A percentile compares a stretch with the other conserved stretches of the same genome.
Evolutionary conservation across 2,888 invertebrate genomes (phyloP).

Genomic region (Buathra laborator): DNA sequence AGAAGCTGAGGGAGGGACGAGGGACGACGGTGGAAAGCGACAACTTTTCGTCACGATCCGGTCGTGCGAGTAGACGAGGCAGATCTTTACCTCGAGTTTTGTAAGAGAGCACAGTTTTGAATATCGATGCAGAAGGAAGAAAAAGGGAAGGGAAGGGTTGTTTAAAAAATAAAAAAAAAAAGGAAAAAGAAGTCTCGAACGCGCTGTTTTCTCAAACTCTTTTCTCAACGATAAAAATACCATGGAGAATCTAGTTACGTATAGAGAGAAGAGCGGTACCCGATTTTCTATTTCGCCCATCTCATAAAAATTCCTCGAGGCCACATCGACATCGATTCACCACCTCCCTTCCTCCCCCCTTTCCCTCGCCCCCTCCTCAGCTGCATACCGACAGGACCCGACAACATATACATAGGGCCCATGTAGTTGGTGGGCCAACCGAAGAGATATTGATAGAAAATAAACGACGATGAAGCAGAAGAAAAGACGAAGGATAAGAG

Average conservation of each 20-base stretch:
- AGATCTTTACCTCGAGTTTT: slow-evolving; percentile 58
- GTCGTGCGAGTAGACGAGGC: slow-evolving; percentile 64
- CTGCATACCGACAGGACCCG: slow-evolving; percentile 16
- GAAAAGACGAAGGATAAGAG: not conserved
- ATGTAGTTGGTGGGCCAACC: slow-evolving; percentile 17
- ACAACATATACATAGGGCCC: not conserved
- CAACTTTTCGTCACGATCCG: slow-evolving; percentile 55
- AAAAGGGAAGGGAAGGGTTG: slow-evolving; percentile 25
- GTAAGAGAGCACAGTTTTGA: slow-evolving; percentile 60
- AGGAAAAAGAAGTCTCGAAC: slow-evolving; percentile 33
- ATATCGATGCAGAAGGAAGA: slow-evolving; percentile 58
- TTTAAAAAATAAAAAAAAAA: slow-evolving; percentile 11
- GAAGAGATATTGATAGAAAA: slow-evolving; percentile 58
- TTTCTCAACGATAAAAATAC: slow-evolving; percentile 59
- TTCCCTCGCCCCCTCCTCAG: slow-evolving; percentile 24
- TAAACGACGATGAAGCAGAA: slow-evolving; percentile 38
- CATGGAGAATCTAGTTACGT: slow-evolving; percentile 58
- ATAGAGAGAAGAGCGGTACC: slow-evolving; percentile 21
- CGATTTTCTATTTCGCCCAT: slow-evolving; percentile 67
- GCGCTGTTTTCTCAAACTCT: slow-evolving; percentile 43
- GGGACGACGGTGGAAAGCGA: not conserved
- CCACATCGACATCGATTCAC: slow-evolving; percentile 65
- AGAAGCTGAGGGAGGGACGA: not conserved
- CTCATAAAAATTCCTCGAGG: slow-evolving; percentile 65
- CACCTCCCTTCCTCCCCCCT: no score